phyloP scores from a whole-genome alignment of 37 sponge, comb jelly and placozoan species.

The Agelas oroides region DNA sequence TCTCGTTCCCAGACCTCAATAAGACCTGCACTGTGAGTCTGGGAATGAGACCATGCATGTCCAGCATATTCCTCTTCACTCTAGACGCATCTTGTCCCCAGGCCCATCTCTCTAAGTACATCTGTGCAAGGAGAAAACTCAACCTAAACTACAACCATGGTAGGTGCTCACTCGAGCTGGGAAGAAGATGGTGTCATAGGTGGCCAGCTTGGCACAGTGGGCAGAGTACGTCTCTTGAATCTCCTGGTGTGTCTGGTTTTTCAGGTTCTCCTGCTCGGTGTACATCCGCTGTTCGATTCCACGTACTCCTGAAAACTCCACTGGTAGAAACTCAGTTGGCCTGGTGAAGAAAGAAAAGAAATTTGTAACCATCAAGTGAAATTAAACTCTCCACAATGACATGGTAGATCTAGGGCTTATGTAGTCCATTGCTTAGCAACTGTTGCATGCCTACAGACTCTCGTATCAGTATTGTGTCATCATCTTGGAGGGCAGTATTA shows the following conservation, averaged over 20 bases:
- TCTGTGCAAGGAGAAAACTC: too few relatives aligned
- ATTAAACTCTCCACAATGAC: too few relatives aligned
- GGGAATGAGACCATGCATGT: background rate
- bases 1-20: too few relatives aligned
- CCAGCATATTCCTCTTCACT: background rate
- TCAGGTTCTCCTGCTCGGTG: conserved; percentile 65
- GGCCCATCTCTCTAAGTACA: background rate
- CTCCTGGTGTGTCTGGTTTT: conserved; percentile 31
- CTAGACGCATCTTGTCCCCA: background rate
- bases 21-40: background rate
- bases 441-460: too few relatives aligned
- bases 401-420: too few relatives aligned
- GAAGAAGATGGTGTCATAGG: conserved; percentile 69
- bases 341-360: conserved; percentile 3
- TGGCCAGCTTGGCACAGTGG: conserved; percentile 33
- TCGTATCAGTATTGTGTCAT: too few relatives aligned
- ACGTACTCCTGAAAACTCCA: conserved; percentile 64
- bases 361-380: background rate
- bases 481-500: too few relatives aligned
- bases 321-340: conserved; percentile 75
- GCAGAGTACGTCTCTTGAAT: conserved; percentile 55
- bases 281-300: conserved; percentile 73
- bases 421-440: too few relatives aligned
- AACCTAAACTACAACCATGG: too few relatives aligned
- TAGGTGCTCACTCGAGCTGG: conserved; percentile 72